Base-by-base conservation (phyloP, 2,113 vertebrate genomes). In the Ctenodactylus gundi region DNA sequence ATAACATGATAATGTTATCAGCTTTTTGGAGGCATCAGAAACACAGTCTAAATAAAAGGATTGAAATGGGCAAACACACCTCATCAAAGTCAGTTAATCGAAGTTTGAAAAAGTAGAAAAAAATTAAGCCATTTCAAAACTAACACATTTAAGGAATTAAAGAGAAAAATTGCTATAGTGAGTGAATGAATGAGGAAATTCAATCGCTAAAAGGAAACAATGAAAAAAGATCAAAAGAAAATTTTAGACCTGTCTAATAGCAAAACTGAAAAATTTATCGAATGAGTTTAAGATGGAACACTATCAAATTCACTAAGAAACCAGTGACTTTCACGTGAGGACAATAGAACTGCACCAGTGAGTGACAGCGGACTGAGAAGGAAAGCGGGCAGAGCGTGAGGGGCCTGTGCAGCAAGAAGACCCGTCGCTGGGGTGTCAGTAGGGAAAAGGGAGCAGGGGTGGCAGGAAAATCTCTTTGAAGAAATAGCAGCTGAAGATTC, bases 231-330 rank as follows among this genome's bases (percentile, higher is more conserved):
- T 25, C 31, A 87, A 75, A 17, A 53, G 39, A 34, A 82, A 93
- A 82, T 76, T 82, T 64, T 93, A 58, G 36, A 85, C n/a, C n/a
- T n/a, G n/a, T n/a, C n/a, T n/a, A n/a, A 88, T 20, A 78, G 39
- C 68, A 95, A 51, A 78, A 70, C 60, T 84, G 8, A 41, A 87
- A 87, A 70, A n/a, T 44, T 70, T 72, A 57, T 46, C 57, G 18
- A 65, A 36, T 17, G 23, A 55, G 21, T 60, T 68, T 68, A 90
- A 81, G 58, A 91, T 82, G 67, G 64, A 31, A 76, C 25, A 68
- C 17, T 36, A 6, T 27, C 27, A 14, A 34, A 29, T 31, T 2
- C 20, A 31, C 11, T 8, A 39, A 29, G 18, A 34, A 51, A 46
- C 58, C 39, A 27, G 17, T n/a, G 4, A 84, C 53, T 34, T 67